These are phyloP conservation scores for Musca domestica DNA, from an alignment of 1,140 invertebrate genomes.

Conservation along the genomic window DNA sequence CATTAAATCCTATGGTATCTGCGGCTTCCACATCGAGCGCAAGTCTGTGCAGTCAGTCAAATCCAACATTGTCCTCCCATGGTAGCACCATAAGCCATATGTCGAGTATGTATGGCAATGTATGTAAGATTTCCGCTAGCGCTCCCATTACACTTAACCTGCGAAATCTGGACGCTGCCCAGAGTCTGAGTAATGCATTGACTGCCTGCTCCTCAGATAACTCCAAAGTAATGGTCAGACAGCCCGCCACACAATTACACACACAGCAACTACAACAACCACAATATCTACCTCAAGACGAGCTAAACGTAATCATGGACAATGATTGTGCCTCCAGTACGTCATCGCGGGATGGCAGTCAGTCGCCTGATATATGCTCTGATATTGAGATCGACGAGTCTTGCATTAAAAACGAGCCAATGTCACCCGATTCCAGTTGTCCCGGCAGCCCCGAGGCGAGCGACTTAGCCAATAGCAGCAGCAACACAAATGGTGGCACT, in stretches of 20 bases:
- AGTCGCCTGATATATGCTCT: conserved; percentile 47
- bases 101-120: conserved; percentile 18
- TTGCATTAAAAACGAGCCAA: conserved; percentile 69
- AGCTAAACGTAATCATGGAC: conserved; percentile 34
- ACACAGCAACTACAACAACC: conserved; percentile 6
- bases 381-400: conserved; percentile 56
- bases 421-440: conserved; percentile 67
- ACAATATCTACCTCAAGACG: conserved; percentile 39
- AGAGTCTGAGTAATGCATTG: neutral
- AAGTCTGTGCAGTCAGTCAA: conserved; percentile 14
- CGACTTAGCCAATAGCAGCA: conserved; percentile 28
- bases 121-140: conserved; percentile 24
- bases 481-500: conserved; percentile 36
- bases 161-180: conserved; percentile 3
- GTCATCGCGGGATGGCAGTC: conserved; percentile 46
- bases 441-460: conserved; percentile 60
- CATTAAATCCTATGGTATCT: conserved; percentile 19
- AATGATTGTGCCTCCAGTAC: conserved; percentile 45
- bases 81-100: conserved; percentile 11
- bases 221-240: conserved; percentile 14
- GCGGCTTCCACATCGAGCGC: conserved; percentile 21
- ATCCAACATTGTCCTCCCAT: neutral
- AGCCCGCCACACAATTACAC: neutral
- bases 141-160: conserved; percentile 26
- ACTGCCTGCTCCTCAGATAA: conserved; percentile 7